Evolutionary conservation across 2,797 vertebrate genomes (phyloP).

Genomic region (Trachurus trachurus): DNA sequence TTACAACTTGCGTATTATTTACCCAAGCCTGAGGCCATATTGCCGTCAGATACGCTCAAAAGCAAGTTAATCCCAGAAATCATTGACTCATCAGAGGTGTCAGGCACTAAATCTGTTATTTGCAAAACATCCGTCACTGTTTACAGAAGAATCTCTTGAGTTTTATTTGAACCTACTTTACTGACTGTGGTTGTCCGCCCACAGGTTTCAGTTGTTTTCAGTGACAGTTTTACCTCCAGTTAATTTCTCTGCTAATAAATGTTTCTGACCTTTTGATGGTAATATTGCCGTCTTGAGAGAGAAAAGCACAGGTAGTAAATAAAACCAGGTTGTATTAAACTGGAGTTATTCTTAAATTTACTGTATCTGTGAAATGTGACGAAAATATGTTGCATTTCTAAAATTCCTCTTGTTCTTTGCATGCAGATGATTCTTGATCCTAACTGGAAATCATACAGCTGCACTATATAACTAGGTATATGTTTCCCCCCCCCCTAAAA

Average conservation of each 20-base stretch:
- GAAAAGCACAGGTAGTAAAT: neutral
- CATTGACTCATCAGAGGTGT: too few relatives aligned
- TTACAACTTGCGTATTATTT: constrained; percentile 16
- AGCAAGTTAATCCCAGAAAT: neutral
- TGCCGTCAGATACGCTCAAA: neutral
- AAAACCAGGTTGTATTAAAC: constrained; percentile 8
- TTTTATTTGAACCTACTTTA: neutral
- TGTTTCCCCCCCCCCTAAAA: neutral
- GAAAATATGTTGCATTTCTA: neutral
- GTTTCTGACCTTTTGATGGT: neutral
- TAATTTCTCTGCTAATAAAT: neutral
- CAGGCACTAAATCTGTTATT: neutral
- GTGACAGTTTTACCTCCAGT: neutral
- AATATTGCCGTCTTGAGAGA: neutral
- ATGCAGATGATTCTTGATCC: neutral
- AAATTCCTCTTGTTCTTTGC: constrained; percentile 6
- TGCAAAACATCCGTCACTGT: neutral
- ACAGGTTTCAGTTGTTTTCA: neutral
- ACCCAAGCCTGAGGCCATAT: neutral
- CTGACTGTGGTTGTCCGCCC: neutral
- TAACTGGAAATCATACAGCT: neutral
- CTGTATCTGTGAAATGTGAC: neutral
- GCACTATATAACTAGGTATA: neutral
- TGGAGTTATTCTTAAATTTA: constrained; percentile 24
- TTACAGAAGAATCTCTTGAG: neutral